A percentile compares a stretch with the other conserved stretches of the same genome.
phyloP scores from a whole-genome alignment of 2,113 vertebrate genomes.

The Ochotona princeps region DNA sequence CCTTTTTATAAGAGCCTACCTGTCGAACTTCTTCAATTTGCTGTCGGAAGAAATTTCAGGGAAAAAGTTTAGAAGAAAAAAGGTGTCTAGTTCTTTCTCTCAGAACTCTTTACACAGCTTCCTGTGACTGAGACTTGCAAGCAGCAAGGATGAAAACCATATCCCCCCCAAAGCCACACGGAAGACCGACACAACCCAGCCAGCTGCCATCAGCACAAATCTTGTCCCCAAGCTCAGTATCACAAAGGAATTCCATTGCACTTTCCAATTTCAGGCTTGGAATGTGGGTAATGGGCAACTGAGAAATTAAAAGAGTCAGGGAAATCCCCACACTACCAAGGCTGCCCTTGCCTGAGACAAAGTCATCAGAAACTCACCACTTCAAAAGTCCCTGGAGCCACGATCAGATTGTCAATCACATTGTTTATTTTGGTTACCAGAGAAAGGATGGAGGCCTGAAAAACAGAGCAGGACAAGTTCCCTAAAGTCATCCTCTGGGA shows the following conservation, averaged over 20 bases:
- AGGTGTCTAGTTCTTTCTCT: neutral
- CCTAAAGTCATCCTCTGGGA: no score
- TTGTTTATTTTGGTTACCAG: conserved; percentile 99
- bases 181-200: neutral
- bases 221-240: neutral
- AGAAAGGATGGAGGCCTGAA: conserved; percentile 96
- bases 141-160: neutral
- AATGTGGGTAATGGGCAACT: neutral
- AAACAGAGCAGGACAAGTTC: neutral
- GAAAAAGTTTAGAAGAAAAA: neutral
- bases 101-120: neutral
- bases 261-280: neutral
- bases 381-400: conserved; percentile 97
- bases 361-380: conserved; percentile 90
- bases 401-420: conserved; percentile 97
- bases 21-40: conserved; percentile 99
- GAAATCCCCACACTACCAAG: neutral
- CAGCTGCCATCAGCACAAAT: neutral
- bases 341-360: neutral
- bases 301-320: neutral
- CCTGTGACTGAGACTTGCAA: neutral
- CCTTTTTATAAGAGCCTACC: conserved; percentile 99
- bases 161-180: neutral
- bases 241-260: conserved; percentile 9
- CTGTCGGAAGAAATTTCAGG: conserved; percentile 77